phyloP scores from a whole-genome alignment of 2,113 vertebrate genomes.

The Fulica atra region DNA sequence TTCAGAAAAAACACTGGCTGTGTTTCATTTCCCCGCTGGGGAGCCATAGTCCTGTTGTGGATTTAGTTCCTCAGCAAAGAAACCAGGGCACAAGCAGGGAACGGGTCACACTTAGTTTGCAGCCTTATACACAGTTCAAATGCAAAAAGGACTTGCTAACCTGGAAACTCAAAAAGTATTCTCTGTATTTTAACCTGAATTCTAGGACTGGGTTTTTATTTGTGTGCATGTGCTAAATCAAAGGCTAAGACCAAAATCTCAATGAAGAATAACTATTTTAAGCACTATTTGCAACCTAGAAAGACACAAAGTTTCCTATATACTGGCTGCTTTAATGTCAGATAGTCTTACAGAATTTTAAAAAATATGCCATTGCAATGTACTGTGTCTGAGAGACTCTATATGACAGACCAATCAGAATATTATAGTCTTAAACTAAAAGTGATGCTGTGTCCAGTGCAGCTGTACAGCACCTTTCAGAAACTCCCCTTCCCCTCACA shows the following conservation, averaged over 20 bases:
- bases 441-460: neutral
- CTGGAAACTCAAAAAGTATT: neutral
- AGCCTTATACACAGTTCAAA: neutral
- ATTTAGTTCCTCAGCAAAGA: neutral
- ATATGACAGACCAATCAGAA: neutral
- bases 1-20: neutral
- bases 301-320: neutral
- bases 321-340: neutral
- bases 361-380: neutral
- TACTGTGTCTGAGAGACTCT: neutral
- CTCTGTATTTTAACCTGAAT: neutral
- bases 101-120: neutral
- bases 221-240: neutral
- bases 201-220: neutral
- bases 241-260: neutral
- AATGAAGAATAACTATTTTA: neutral
- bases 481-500: neutral
- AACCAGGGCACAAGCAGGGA: neutral
- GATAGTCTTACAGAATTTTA: neutral
- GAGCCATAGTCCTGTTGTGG: neutral
- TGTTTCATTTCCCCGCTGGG: neutral
- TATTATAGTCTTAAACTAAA: neutral
- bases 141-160: neutral
- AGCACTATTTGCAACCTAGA: neutral
- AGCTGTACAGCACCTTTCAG: neutral